A percentile compares a stretch with the other conserved stretches of the same genome.
Evolutionary conservation across 2,888 invertebrate species (phyloP).

Genomic region (Drosophila mulleri): DNA sequence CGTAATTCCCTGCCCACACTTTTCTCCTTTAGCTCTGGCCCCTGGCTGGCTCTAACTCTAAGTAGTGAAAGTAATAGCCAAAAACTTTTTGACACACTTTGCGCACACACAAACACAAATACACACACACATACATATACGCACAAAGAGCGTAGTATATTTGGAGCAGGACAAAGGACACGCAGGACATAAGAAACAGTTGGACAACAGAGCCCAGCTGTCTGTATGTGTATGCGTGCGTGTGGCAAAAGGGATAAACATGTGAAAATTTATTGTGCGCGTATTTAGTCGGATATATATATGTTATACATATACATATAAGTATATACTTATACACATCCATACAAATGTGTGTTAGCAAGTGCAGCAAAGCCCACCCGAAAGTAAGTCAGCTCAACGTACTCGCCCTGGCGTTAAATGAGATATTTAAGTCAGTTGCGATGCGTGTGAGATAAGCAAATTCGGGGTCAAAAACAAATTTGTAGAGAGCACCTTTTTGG

Average conservation of each 20-base stretch:
- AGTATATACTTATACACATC: conserved; percentile 1
- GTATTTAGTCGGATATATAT: conserved; percentile 41
- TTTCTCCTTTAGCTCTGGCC: conserved; percentile 1
- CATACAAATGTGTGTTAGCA: conserved; percentile 33
- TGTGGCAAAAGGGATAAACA: conserved; percentile 69
- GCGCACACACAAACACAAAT: conserved; percentile 28
- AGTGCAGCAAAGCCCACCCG: conserved; percentile 49
- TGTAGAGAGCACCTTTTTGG: conserved; percentile 34
- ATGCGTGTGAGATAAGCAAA: conserved; percentile 74
- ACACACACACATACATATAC: conserved; percentile 17
- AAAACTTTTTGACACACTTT: conserved; percentile 80
- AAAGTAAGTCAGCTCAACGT: conserved; percentile 51
- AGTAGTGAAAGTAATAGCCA: conserved; percentile 78
- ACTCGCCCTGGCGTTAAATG: conserved; percentile 80
- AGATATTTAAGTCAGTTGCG: conserved; percentile 77
- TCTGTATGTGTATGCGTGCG: conserved; percentile 8
- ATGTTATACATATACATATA: conserved; percentile 6
- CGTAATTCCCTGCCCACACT: not conserved
- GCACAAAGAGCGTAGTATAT: conserved; percentile 22
- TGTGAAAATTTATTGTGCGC: conserved; percentile 73
- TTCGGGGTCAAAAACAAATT: conserved; percentile 61
- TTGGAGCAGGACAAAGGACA: conserved; percentile 46
- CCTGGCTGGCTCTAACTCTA: conserved; percentile 47
- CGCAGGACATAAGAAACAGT: conserved; percentile 51
- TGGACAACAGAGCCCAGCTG: conserved; percentile 31